Evolutionary conservation across 2,888 invertebrate species (phyloP), one percentile per base, ranked within the genome.

Genomic region (Rhagonycha lutea): DNA sequence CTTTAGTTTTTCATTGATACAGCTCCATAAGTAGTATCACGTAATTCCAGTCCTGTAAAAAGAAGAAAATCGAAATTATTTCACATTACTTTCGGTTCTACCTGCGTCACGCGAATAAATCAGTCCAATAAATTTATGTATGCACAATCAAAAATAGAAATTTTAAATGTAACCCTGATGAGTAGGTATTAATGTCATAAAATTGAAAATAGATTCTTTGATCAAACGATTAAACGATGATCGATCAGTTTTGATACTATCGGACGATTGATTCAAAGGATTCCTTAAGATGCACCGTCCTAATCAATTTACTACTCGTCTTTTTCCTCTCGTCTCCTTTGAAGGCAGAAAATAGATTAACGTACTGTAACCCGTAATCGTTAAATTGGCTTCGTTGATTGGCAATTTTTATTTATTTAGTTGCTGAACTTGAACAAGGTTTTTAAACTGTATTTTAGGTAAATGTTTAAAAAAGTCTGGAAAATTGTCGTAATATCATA

Each of bases 181-280:
- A 11, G 4, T 11, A 11, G 62, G 60, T 61, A 61, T n/a, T n/a
- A n/a, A n/a, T n/a, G n/a, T n/a, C n/a, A n/a, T n/a, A n/a, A n/a
- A n/a, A n/a, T n/a, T n/a, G n/a, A n/a, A n/a, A n/a, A n/a, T n/a
- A n/a, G n/a, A n/a, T n/a, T n/a, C n/a, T n/a, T n/a, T n/a, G 75
- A 72, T 69, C 69, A 32, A 69, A 72, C 75, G 72, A 71, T 67
- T 67, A 60, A 47, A 65, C 76, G 77, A 82, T 83, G 82, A 83
- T 83, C 83, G 82, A 83, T 83, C 82, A 82, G 80, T 76, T 74
- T 67, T 74, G 83, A 83, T 82, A 81, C 70, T 79, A 83, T 83
- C 83, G 76, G 83, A 80, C 82, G 83, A 83, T 83, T 82, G 80
- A 80, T 32, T 79, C 78, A 78, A 77, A 77, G 78, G 78, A 83